Evolutionary conservation across 2,888 invertebrate species (phyloP), one percentile per base, ranked within the genome.

Genomic region (Panorpa germanica): DNA sequence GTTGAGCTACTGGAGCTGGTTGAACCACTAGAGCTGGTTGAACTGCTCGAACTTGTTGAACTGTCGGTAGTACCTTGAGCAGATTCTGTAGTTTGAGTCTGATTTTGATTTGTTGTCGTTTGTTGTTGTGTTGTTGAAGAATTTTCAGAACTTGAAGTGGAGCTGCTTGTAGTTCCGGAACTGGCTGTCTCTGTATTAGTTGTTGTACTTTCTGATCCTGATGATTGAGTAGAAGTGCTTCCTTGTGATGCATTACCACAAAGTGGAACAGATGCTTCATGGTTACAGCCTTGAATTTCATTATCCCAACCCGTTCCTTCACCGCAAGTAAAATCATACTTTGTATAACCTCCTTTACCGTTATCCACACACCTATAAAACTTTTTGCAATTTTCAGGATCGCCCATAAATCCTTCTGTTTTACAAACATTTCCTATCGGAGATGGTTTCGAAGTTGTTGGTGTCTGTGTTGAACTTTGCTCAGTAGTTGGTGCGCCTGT

Each of bases 231-330:
- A n/a, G n/a, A n/a, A n/a, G n/a, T n/a, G n/a, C n/a, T n/a, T 24
- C 9, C 20, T 20, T 19, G 24, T 22, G 15, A 13, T 14, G 14
- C 14, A 10, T 27, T 16, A 14, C 34, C 28, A 40, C 57, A 56
- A 36, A 40, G 43, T 40, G 44, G 40, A 5, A 65, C 64, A 36
- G 57, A 53, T 38, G 50, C 51, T 13, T 59, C 56, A 43, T 66
- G 58, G 47, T 66, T 66, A 35, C 57, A 57, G 5, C 41, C 43
- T 31, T 47, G 41, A 31, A 41, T 45, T n/a, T 45, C 36, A 7
- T 45, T 44, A 39, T 58, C 57, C 55, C 55, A 58, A 20, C 55
- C 48, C 2, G 57, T 58, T 32, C 53, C 55, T 17, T 41, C 43
- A 2, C 49, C 51, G 32, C 57, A 57, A 3, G 39, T 43, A 31